phyloP scores from a whole-genome alignment of 2,113 vertebrate species.

The Ranitomeya imitator region DNA sequence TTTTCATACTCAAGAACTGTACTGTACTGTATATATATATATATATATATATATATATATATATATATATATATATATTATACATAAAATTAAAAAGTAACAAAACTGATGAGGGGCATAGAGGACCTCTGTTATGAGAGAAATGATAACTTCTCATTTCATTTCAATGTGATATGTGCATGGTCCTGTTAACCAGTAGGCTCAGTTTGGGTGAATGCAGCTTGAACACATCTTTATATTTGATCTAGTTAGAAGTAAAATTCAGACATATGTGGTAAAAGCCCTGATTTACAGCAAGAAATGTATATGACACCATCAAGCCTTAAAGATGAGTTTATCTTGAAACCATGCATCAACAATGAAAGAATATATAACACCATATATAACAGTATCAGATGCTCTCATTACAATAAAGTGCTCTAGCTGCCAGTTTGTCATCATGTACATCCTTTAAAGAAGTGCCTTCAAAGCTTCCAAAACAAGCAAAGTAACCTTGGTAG shows the following conservation, averaged over 20 bases:
- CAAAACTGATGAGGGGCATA: background rate
- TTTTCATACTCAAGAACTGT: too few species aligned
- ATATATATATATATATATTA: too few species aligned
- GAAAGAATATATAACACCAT: too few species aligned
- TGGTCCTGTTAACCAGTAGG: background rate
- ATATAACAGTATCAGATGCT: background rate
- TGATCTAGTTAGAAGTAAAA: background rate
- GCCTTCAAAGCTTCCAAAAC: background rate
- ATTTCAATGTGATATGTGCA: too few species aligned
- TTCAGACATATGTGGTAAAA: background rate
- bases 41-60: too few species aligned
- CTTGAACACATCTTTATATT: background rate
- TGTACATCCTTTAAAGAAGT: conserved; percentile 2
- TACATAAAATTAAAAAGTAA: background rate
- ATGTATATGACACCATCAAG: too few species aligned
- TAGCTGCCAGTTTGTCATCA: conserved; percentile 1
- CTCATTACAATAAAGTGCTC: background rate
- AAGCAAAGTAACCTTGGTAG: background rate
- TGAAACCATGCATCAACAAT: too few species aligned
- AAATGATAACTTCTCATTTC: too few species aligned
- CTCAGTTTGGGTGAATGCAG: background rate
- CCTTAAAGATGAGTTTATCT: too few species aligned
- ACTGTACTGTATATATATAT: too few species aligned
- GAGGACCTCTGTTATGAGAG: too few species aligned
- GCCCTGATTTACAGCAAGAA: background rate